Percentiles rank a stretch among this genome's conserved stretches.
Conservation (phyloP, 1,140 invertebrate species). For the Lordiphosa stackelbergi region DNA sequence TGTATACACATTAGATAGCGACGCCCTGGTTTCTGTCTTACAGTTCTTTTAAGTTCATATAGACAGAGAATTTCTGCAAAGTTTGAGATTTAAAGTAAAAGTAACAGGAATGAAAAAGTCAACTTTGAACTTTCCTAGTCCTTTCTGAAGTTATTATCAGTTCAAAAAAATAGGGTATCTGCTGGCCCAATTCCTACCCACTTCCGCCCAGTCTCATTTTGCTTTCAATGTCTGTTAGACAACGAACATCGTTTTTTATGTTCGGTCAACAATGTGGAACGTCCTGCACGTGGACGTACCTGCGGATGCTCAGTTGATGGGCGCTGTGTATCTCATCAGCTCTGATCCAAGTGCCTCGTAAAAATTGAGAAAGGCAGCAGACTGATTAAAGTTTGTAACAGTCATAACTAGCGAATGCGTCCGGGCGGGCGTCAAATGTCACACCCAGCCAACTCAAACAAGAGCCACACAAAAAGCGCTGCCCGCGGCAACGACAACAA, state of each 20-base stretch:
- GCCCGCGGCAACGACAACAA: constrained; percentile 27
- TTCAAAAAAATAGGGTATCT: no score
- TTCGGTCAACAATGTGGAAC: constrained; percentile 61
- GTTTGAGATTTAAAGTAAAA: no score
- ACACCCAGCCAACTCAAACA: constrained; percentile 30
- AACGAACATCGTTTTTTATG: constrained; percentile 41
- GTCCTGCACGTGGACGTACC: constrained; percentile 14
- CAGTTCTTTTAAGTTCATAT: no score
- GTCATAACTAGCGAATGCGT: constrained; percentile 31
- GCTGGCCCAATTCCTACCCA: not conserved
- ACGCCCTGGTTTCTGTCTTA: no score
- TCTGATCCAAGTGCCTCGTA: constrained; percentile 43
- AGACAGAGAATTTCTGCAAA: no score
- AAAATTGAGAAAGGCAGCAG: constrained; percentile 25
- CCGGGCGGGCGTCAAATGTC: constrained; percentile 40
- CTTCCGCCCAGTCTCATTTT: not conserved
- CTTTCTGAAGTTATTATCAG: no score
- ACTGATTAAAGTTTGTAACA: constrained; percentile 50
- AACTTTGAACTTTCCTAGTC: no score
- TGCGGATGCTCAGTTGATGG: constrained; percentile 6
- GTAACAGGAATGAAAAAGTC: no score
- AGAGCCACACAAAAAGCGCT: constrained; percentile 19
- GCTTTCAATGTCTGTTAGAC: constrained; percentile 18
- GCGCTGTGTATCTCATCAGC: constrained; percentile 31
- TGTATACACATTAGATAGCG: no score